Conservation (phyloP, 1,140 invertebrate species). For the Dendrolimus punctatus region DNA sequence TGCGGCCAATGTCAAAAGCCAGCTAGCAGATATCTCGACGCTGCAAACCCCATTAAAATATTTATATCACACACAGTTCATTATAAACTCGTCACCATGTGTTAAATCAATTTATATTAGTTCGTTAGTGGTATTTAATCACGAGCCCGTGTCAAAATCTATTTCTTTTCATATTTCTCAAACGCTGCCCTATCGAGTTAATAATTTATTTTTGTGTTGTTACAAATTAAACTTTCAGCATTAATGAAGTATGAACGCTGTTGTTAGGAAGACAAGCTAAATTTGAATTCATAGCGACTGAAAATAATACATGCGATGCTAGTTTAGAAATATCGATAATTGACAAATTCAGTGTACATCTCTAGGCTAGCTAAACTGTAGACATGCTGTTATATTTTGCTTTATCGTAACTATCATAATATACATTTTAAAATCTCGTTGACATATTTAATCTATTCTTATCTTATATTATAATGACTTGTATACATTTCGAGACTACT, state of each 20-base stretch:
- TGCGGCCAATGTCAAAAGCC: constrained; percentile 72
- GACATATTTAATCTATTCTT: background rate
- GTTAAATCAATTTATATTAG: constrained; percentile 33
- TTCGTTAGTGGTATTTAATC: constrained; percentile 33
- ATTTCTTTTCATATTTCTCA: background rate
- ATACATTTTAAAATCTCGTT: background rate
- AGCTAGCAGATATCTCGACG: constrained; percentile 72
- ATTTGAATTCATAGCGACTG: too few species aligned
- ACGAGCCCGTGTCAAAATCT: constrained; percentile 11
- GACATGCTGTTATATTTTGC: constrained; percentile 17
- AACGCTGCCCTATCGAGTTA: background rate
- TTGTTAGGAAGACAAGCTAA: too few species aligned
- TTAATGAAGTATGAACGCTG: too few species aligned
- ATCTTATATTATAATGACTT: constrained; percentile 1
- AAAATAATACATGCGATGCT: background rate
- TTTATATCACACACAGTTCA: constrained; percentile 53
- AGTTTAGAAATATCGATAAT: background rate
- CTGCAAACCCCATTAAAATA: constrained; percentile 69
- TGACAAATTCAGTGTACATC: too few species aligned
- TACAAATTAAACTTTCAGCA: too few species aligned
- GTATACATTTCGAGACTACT: background rate
- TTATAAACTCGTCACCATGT: constrained; percentile 29
- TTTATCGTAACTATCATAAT: background rate
- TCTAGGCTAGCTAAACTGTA: background rate
- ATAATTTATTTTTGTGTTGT: too few species aligned